Evolutionary conservation across 2,888 invertebrate species (phyloP), one percentile per base, ranked within the genome.

Genomic region (Pocota personata): DNA sequence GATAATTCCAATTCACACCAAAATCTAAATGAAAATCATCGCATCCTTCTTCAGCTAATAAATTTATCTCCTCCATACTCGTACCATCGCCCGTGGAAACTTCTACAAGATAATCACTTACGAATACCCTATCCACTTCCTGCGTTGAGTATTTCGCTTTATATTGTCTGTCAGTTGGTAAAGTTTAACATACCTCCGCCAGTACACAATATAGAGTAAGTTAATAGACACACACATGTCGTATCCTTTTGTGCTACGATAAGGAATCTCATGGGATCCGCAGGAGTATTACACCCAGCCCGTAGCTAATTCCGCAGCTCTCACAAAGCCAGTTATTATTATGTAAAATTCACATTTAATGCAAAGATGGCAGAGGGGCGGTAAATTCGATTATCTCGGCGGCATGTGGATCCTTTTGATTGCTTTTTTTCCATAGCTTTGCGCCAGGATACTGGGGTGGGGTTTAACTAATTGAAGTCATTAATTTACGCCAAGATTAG

Each of bases 401-500:
- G 10, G 48, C 48, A 48, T 48, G 48, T 48, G 48, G 19, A 48
- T 21, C 2, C 3, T 21, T 48, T 21, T 21, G 43, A 43, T 48
- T 21, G 48, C 19, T 10, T 21, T 48, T 10, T 10, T 48, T 19
- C 16, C 3, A 14, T 5, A 14, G 40, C 14, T 40, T 14, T 10
- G 14, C 14, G 14, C 0, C 14, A 43, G 16, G 43, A 43, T 43
- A 1, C 7, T 3, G 43, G 14, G 21, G 7, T 3, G 48, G 24
- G 50, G 19, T n/a, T 37, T 67, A 58, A 50, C 58, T 71, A 71
- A 71, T 71, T 71, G 35, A 30, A n/a, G 35, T 32, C 58, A 71
- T 71, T 58, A 57, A 71, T 71, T 71, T 71, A 35, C 48, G 43
- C 35, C 48, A 7, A 71, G 80, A 80, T 80, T 58, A 73, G 66